Evolutionary conservation across 2,888 invertebrate species (phyloP), one percentile per base, ranked within the genome.

Genomic region (Rhodophaea formosa): DNA sequence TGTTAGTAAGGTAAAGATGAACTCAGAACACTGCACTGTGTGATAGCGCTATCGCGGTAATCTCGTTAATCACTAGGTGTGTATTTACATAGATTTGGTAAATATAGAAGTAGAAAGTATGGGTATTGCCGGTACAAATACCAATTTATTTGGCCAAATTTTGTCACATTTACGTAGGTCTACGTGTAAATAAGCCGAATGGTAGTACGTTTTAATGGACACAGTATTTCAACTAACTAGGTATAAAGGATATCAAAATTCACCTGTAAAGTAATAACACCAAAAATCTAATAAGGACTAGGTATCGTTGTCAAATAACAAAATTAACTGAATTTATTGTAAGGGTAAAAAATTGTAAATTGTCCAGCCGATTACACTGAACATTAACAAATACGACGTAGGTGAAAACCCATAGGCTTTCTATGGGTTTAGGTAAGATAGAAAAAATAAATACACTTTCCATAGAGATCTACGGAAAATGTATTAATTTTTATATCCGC

Each of bases 1-100:
- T 70, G 77, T 86, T 77, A 87, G 86, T 80, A 84, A 90, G 91
- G 91, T 91, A 91, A 89, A 82, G 77, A 71, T 67, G 78, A 74
- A 65, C 74, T 71, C 71, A 72, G 23, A 77, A 79, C 79, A 79
- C 71, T 72, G 83, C 88, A 86, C 84, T 72, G 83, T 79, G 86
- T 87, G 83, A 77, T 56, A 49, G 47, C 42, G 49, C 49, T 49
- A 74, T 69, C 68, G 73, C 75, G 76, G 75, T 75, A 49, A 49
- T 17, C 29, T 54, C 29, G 14, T 43, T 15, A 5, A n/a, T 29
- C 56, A 56, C 56, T 39, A 14, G 14, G 14, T 29, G 23, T 56
- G 39, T 56, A 56, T 12, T 17, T 43, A 42, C 17, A 29, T 56
- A 56, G 47, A 32, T 47, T 29, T 43, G 53, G 43, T 53, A 39